These are phyloP conservation scores for Sclerodermus sp. DNA, from an alignment of 2,888 invertebrate genomes.

Conservation along the genomic window DNA sequence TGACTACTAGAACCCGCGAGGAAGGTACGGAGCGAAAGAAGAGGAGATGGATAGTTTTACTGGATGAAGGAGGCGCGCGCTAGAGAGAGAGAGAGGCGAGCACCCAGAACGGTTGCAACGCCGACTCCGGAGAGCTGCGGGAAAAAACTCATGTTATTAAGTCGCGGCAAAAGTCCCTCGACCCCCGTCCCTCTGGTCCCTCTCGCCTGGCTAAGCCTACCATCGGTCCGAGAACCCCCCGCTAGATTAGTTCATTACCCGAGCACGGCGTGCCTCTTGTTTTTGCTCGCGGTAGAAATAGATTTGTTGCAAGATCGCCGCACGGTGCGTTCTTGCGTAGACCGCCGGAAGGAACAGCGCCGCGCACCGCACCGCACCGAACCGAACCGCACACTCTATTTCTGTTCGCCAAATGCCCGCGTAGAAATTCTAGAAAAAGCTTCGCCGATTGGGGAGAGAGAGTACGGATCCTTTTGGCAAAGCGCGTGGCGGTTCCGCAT, in stretches of 20 bases:
- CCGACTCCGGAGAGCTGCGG: too few relatives aligned
- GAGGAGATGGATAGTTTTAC: neutral
- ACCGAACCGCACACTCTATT: too few relatives aligned
- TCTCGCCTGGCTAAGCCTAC: neutral
- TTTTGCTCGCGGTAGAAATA: constrained; percentile 51
- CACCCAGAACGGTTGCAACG: too few relatives aligned
- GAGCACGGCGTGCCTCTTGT: constrained; percentile 46
- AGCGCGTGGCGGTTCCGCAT: too few relatives aligned
- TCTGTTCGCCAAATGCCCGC: too few relatives aligned
- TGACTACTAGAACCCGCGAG: constrained; percentile 5
- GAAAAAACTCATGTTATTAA: constrained; percentile 50
- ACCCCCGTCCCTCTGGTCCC: constrained; percentile 15
- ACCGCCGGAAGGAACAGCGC: too few relatives aligned
- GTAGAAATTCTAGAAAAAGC: too few relatives aligned
- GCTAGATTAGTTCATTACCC: constrained; percentile 56
- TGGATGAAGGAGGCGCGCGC: neutral
- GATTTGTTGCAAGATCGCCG: constrained; percentile 49
- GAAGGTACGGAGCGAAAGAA: constrained; percentile 12
- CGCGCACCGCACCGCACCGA: too few relatives aligned
- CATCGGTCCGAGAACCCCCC: constrained; percentile 12
- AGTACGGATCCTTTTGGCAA: too few relatives aligned
- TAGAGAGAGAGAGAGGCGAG: too few relatives aligned
- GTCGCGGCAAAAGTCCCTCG: constrained; percentile 42
- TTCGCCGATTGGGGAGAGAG: too few relatives aligned
- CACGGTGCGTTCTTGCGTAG: too few relatives aligned